phyloP scores from a whole-genome alignment of 2,888 invertebrate genomes.

The Cyaniris semiargus region DNA sequence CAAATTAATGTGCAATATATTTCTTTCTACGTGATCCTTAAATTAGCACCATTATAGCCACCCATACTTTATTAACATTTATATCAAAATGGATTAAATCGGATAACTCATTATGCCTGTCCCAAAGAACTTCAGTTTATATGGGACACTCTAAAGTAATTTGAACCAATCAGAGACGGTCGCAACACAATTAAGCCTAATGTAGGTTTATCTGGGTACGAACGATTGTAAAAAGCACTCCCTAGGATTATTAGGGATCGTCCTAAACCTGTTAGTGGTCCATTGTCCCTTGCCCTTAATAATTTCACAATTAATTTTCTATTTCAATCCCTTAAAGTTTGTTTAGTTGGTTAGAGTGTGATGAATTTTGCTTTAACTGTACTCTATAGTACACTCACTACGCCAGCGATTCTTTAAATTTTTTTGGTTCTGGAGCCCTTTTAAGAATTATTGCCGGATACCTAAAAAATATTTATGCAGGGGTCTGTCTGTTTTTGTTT shows the following conservation, averaged over 20 bases:
- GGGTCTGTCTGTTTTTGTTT: no score
- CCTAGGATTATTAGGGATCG: slow-evolving; percentile 54
- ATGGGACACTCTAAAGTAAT: background rate
- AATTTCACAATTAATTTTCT: slow-evolving; percentile 48
- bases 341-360: slow-evolving; percentile 35
- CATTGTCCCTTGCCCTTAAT: slow-evolving; percentile 43
- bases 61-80: no score
- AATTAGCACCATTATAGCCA: no score
- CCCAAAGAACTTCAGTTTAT: slow-evolving; percentile 8
- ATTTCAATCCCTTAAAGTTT: slow-evolving; percentile 41
- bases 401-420: no score
- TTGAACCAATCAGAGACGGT: background rate
- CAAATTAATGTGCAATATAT: no score
- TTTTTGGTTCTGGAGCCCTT: background rate
- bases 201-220: slow-evolving; percentile 35
- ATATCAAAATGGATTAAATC: background rate
- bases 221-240: slow-evolving; percentile 53
- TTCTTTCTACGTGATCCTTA: no score
- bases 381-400: no score
- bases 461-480: no score
- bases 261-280: slow-evolving; percentile 25
- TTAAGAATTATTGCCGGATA: no score
- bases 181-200: slow-evolving; percentile 21
- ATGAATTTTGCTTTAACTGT: background rate
- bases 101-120: background rate